Evolutionary conservation across 1,140 invertebrate species (phyloP).

Genomic region (Achatina immaculata): DNA sequence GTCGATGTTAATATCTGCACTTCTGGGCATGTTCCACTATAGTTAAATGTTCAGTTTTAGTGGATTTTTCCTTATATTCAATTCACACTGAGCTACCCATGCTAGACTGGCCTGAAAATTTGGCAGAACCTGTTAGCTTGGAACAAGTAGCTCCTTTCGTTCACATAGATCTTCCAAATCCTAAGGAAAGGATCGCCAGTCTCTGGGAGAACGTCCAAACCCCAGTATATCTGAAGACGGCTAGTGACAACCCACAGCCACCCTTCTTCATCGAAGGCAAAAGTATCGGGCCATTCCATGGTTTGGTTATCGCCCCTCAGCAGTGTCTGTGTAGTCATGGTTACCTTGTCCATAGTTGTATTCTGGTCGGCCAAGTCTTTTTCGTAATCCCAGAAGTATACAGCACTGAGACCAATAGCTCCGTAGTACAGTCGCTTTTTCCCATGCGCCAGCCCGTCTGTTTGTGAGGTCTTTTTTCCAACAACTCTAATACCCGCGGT

Average conservation of each 20-base stretch:
- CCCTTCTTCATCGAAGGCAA: neutral
- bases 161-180: neutral
- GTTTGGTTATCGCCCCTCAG: neutral
- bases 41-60: too few relatives aligned
- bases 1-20: too few relatives aligned
- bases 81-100: too few relatives aligned
- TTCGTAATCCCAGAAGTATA: neutral
- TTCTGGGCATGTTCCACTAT: too few relatives aligned
- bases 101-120: too few relatives aligned
- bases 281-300: constrained; percentile 4
- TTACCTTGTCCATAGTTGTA: neutral
- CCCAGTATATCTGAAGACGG: neutral
- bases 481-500: neutral
- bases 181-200: neutral
- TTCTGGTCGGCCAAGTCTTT: neutral
- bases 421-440: neutral
- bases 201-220: neutral
- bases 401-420: neutral
- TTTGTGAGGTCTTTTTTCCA: neutral
- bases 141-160: too few relatives aligned
- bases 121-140: too few relatives aligned
- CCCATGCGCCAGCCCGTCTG: neutral
- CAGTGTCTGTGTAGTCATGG: neutral
- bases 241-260: constrained; percentile 16
- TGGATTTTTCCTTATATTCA: too few relatives aligned